These are phyloP conservation scores for Acrocyrtus sp. DNA, from an alignment of 2,888 invertebrate genomes.

Conservation along the genomic window DNA sequence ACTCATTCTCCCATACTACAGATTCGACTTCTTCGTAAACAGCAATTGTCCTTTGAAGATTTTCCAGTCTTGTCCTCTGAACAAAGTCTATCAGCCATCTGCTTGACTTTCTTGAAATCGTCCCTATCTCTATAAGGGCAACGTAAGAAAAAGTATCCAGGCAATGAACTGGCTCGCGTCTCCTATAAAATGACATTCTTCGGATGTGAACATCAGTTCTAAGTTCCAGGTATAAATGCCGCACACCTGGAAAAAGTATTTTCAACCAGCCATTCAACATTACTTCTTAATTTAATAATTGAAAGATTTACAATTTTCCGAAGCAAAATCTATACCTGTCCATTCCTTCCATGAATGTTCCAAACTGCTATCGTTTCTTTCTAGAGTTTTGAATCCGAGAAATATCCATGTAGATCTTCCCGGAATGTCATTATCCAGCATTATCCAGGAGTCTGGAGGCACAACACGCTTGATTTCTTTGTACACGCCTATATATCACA, in stretches of 20 bases:
- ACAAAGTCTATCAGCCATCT: constrained; percentile 67
- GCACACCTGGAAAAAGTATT: constrained; percentile 63
- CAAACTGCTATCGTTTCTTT: constrained; percentile 64
- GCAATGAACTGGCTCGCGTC: constrained; percentile 65
- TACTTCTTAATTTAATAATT: no score
- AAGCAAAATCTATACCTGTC: constrained; percentile 65
- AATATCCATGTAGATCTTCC: constrained; percentile 62
- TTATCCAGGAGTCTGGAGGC: constrained; percentile 65
- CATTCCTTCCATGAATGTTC: constrained; percentile 68
- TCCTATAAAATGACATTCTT: constrained; percentile 66
- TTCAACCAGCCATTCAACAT: no score
- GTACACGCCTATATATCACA: constrained; percentile 64
- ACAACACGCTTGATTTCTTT: constrained; percentile 65
- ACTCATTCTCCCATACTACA: constrained; percentile 39
- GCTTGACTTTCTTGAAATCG: constrained; percentile 64
- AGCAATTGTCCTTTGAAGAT: constrained; percentile 67
- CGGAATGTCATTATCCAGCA: constrained; percentile 15
- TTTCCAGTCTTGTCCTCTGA: constrained; percentile 66
- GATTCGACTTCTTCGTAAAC: constrained; percentile 65
- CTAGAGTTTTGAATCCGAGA: constrained; percentile 67
- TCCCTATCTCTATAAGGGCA: constrained; percentile 66
- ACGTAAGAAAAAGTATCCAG: constrained; percentile 67
- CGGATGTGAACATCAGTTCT: constrained; percentile 66
- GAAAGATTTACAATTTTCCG: no score
- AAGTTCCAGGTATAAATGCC: constrained; percentile 67